These are phyloP conservation scores for Ptychobarbus kaznakovi DNA, from an alignment of 2,797 vertebrate species.

Conservation along the genomic window DNA sequence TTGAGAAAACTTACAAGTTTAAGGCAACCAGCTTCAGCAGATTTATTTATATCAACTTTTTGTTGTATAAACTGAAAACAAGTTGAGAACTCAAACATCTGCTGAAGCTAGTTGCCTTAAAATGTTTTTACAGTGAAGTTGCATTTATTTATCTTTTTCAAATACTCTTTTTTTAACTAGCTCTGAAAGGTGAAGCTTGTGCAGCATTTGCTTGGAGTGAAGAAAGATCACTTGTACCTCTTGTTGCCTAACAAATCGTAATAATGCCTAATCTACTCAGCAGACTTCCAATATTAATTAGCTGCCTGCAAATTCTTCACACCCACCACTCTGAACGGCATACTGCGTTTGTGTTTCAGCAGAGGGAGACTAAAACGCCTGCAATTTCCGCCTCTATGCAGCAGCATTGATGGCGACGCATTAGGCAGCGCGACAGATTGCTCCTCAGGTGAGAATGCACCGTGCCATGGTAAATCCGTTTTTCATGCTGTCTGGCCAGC, in stretches of 20 bases:
- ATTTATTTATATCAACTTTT: no score
- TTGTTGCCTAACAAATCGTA: slow-evolving; percentile 17
- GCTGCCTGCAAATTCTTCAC: slow-evolving; percentile 2
- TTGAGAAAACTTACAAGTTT: no score
- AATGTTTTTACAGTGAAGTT: no score
- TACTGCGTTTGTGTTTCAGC: slow-evolving; percentile 33
- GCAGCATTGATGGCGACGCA: slow-evolving; percentile 38
- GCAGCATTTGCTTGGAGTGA: neutral
- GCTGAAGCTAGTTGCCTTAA: no score
- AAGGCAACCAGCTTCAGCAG: no score
- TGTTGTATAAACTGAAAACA: no score
- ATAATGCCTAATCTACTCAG: neutral
- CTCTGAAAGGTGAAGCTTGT: neutral
- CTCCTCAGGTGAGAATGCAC: slow-evolving; percentile 60
- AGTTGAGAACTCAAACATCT: no score
- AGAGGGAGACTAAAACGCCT: neutral
- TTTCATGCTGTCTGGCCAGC: slow-evolving; percentile 56
- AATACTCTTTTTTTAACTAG: neutral
- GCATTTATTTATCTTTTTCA: neutral
- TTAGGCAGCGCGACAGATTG: slow-evolving; percentile 49
- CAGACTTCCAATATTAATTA: slow-evolving; percentile 16
- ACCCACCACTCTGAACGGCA: neutral
- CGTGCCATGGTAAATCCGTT: slow-evolving; percentile 52
- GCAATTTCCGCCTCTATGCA: slow-evolving; percentile 21
- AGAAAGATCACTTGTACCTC: neutral